phyloP scores from a whole-genome alignment of 35 echinoderm and acorn worm genomes.

The Ophioderma brevispina region DNA sequence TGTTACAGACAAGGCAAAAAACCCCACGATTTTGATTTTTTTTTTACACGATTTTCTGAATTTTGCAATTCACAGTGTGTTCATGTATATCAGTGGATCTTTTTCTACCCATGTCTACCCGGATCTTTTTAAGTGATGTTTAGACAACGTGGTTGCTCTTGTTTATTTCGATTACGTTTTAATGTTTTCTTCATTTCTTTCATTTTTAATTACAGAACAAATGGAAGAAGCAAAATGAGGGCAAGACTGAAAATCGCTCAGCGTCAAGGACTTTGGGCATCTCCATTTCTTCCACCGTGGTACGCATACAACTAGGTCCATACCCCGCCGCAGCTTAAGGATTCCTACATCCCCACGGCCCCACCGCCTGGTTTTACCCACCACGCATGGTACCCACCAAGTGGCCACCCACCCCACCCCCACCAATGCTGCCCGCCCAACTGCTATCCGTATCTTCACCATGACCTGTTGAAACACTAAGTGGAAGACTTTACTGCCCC shows the following conservation, averaged over 20 bases:
- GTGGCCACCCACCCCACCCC: background rate
- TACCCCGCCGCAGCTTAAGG: constrained; percentile 45
- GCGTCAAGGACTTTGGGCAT: constrained; percentile 91
- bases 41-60: no score
- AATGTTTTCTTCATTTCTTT: no score
- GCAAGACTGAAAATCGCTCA: constrained; percentile 96
- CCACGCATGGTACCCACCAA: background rate
- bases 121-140: no score
- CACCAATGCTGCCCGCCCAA: background rate
- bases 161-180: no score
- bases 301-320: constrained; percentile 66
- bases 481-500: no score
- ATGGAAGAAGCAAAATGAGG: constrained; percentile 99
- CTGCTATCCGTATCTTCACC: background rate
- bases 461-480: background rate
- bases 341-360: constrained; percentile 2
- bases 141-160: no score
- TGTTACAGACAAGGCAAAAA: no score
- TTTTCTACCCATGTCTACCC: no score
- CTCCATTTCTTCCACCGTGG: constrained; percentile 85
- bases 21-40: no score
- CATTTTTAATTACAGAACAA: constrained; percentile 63
- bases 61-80: no score
- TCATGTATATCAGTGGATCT: no score
- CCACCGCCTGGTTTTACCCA: constrained; percentile 12